Evolutionary conservation across 2,888 invertebrate species (phyloP).

Genomic region (Drepanosiphum platanoidis): DNA sequence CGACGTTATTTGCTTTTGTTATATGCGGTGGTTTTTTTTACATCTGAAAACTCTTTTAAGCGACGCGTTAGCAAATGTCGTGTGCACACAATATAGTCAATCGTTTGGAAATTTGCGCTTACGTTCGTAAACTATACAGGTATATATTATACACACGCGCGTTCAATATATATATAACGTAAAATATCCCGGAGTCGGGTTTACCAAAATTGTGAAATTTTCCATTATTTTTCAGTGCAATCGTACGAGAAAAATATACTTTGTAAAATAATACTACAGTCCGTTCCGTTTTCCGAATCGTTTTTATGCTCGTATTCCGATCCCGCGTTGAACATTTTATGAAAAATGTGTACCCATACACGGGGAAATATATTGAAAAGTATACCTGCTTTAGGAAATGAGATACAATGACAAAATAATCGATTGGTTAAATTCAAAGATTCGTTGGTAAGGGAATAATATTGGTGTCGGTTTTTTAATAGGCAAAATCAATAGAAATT

Average conservation of each 20-base stretch:
- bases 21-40: background rate
- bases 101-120: background rate
- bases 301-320: too few relatives aligned
- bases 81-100: background rate
- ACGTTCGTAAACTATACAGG: background rate
- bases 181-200: background rate
- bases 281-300: background rate
- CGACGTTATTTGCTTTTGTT: background rate
- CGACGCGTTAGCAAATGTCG: background rate
- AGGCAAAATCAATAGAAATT: too few relatives aligned
- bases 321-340: too few relatives aligned
- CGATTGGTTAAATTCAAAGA: background rate
- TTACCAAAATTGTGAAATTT: background rate
- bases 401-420: background rate
- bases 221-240: background rate
- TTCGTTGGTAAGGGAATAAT: too few relatives aligned
- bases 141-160: background rate
- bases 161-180: background rate
- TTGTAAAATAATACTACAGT: background rate
- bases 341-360: too few relatives aligned
- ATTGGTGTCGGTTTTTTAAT: too few relatives aligned
- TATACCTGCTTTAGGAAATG: background rate
- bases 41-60: background rate
- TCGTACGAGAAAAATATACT: background rate
- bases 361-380: background rate